Base-by-base conservation (phyloP, 2,797 vertebrate genomes). In the Phrynocephalus vlangalii region DNA sequence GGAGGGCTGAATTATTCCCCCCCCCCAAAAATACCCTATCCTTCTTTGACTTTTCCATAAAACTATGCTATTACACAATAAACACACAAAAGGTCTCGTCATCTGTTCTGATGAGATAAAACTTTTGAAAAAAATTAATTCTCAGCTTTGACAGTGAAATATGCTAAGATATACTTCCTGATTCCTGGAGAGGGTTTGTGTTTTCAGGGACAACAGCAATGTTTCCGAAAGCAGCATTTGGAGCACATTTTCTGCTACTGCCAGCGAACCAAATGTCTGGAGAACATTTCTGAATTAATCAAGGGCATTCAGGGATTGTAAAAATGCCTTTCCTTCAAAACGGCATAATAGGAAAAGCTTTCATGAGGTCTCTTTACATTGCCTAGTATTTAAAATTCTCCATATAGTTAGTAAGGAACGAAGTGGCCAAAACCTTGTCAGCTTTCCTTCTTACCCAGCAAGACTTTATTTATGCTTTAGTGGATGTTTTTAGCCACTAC, bases 401-500 rank as follows among this genome's bases (percentile, higher is more conserved):
- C 63, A 68, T 70, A 63, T 28, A 44, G 68, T 73, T 86, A 87
- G 83, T 87, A 81, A 89, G 91, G 83, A 79, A 92, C 79, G 90
- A 90, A 91, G 0, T 15, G 89, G 83, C 85, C 82, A 82, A 91
- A 91, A 83, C 83, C 91, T 91, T 48, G 48, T 91, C 77, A 83
- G 90, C 67, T 76, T 91, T 86, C 80, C 84, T 76, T 85, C 87
- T 85, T 48, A 81, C 56, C 44, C 56, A 85, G 86, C 89, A 89
- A 93, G 94, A 83, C 83, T 96, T 95, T 96, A 96, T 96, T 97
- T 97, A 96, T 96, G 96, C 94, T 92, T 94, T 93, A 91, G 93
- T 92, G 1, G 92, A 96, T 96, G 96, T 97, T 96, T 96, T 88
- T 92, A 95, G 95, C 94, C 86, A 91, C 96, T 96, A 96, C 93